A percentile compares a stretch with the other conserved stretches of the same genome.
Conservation (phyloP, 2,888 invertebrate genomes). For the Stictocephala bisonia region DNA sequence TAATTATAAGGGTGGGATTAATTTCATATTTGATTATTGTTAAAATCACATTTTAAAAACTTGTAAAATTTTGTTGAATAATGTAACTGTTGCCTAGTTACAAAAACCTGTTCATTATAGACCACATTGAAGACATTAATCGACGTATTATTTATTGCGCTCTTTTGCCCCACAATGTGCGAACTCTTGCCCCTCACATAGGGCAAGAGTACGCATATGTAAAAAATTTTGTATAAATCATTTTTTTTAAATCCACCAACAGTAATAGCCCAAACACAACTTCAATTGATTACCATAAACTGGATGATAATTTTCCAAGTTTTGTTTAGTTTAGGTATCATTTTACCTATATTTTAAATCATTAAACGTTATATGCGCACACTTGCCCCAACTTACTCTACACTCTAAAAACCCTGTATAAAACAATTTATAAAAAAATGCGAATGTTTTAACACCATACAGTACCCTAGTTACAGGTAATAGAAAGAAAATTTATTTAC, state of each 20-base stretch:
- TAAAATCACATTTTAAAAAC: too few relatives aligned
- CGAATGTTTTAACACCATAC: too few relatives aligned
- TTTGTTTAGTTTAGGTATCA: constrained; percentile 10
- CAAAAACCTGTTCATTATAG: too few relatives aligned
- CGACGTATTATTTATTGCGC: too few relatives aligned
- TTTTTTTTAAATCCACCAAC: not conserved
- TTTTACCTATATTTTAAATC: constrained; percentile 9
- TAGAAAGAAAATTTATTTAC: too few relatives aligned
- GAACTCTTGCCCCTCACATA: constrained; percentile 23
- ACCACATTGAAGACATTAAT: too few relatives aligned
- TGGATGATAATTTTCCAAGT: constrained; percentile 25
- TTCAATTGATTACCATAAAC: constrained; percentile 15
- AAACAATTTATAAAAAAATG: too few relatives aligned
- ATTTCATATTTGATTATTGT: too few relatives aligned
- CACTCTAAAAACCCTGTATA: too few relatives aligned
- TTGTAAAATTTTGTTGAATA: constrained; percentile 8
- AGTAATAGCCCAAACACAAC: constrained; percentile 28
- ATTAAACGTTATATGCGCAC: constrained; percentile 24
- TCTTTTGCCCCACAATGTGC: constrained; percentile 29
- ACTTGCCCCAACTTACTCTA: constrained; percentile 30
- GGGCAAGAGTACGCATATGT: constrained; percentile 29
- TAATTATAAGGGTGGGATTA: too few relatives aligned
- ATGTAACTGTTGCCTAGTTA: too few relatives aligned
- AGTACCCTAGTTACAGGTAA: too few relatives aligned
- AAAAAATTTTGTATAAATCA: not conserved